Conservation (phyloP, 2,113 vertebrate genomes). For the Apus apus region DNA sequence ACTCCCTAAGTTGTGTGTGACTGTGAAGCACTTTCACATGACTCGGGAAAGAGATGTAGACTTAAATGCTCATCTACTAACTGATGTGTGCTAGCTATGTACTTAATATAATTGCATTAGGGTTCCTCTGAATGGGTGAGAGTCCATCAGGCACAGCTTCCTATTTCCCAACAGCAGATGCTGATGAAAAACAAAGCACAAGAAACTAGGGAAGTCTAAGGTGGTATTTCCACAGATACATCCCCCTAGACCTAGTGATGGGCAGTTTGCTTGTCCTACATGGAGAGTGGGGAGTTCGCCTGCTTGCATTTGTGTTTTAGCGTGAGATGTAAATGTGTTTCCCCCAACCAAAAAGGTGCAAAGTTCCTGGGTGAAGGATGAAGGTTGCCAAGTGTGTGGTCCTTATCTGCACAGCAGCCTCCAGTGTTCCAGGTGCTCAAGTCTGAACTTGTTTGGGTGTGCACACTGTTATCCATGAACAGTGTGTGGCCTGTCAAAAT, state of each 20-base stretch:
- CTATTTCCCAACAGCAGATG: neutral
- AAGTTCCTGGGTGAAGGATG: neutral
- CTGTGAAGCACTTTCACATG: neutral
- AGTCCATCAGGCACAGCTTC: neutral
- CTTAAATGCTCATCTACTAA: neutral
- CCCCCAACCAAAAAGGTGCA: neutral
- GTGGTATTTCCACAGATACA: neutral
- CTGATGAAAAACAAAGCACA: neutral
- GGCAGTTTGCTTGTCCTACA: neutral
- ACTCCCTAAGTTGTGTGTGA: neutral
- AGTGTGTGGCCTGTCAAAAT: neutral
- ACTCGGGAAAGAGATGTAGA: neutral
- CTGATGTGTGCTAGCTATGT: neutral
- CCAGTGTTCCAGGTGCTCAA: neutral
- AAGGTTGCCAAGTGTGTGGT: neutral
- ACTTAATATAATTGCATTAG: neutral
- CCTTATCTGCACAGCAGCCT: neutral
- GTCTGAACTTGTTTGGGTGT: neutral
- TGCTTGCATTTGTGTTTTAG: neutral
- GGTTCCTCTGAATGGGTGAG: neutral
- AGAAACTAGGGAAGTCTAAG: neutral
- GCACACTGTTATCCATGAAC: neutral
- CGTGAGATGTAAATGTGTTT: neutral
- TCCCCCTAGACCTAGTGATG: neutral
- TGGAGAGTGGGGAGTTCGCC: rapidly evolving